Conservation (phyloP, 2,888 invertebrate species). For the Pristionchus japonicus region DNA sequence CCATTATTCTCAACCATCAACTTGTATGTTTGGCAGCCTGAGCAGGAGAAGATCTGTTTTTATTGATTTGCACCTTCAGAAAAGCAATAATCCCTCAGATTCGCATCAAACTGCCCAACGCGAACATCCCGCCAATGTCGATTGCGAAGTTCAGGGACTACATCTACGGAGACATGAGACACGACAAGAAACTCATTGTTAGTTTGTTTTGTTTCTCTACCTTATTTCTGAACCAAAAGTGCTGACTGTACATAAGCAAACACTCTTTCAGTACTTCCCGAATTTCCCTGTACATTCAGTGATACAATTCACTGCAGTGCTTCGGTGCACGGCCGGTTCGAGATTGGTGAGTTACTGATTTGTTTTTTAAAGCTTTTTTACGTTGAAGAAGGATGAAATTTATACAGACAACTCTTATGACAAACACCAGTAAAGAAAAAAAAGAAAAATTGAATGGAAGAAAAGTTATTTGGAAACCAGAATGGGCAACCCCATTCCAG, state of each 20-base stretch:
- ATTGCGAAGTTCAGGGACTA: background rate
- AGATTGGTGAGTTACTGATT: background rate
- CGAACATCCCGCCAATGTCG: background rate
- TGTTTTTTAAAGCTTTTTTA: too few species aligned
- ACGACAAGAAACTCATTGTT: background rate
- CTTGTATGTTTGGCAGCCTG: too few species aligned
- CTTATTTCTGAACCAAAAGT: too few species aligned
- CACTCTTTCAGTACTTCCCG: background rate
- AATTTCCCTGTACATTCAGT: background rate
- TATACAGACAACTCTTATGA: too few species aligned
- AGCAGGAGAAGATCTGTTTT: too few species aligned
- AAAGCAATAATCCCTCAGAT: background rate
- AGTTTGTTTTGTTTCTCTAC: too few species aligned
- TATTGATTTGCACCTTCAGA: too few species aligned
- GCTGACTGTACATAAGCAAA: too few species aligned
- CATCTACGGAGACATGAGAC: background rate
- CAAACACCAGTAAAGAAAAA: too few species aligned
- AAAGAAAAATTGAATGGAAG: too few species aligned
- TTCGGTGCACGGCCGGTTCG: background rate
- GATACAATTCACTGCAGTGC: background rate
- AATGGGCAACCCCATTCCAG: background rate
- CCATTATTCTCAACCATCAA: too few species aligned
- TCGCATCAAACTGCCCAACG: background rate
- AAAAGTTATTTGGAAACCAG: background rate
- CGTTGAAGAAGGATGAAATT: too few species aligned